Percentiles rank a stretch among this genome's conserved stretches.
phyloP scores from a whole-genome alignment of 1,140 invertebrate genomes.

The Oreohelix idahoensis region DNA sequence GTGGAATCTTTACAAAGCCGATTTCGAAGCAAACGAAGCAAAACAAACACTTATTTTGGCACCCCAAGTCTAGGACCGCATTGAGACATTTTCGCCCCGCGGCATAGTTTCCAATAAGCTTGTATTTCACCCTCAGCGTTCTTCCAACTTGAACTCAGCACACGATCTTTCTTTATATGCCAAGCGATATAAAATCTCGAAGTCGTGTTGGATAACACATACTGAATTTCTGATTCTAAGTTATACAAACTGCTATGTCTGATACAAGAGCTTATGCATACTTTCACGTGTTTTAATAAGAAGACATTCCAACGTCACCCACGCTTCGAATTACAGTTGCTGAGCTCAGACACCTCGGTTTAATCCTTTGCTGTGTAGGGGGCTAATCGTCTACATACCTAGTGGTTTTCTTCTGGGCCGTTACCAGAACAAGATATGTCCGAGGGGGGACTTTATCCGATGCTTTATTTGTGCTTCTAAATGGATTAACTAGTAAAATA shows the following conservation, averaged over 20 bases:
- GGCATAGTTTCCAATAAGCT: background rate
- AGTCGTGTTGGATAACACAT: background rate
- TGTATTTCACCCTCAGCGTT: background rate
- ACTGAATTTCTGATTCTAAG: background rate
- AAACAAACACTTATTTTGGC: background rate
- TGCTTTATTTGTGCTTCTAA: background rate
- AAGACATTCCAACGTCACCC: background rate
- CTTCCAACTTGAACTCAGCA: background rate
- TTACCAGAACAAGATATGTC: background rate
- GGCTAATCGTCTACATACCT: background rate
- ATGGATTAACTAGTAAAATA: background rate
- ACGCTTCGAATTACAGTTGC: background rate
- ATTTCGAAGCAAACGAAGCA: background rate
- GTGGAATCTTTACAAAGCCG: background rate
- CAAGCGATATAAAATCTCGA: background rate
- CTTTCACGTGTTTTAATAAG: background rate
- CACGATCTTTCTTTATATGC: background rate
- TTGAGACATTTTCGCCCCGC: background rate
- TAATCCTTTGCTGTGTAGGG: constrained; percentile 6
- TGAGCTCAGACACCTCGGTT: background rate
- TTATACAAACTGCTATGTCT: background rate
- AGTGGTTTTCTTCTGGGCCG: background rate
- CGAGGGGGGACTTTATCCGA: background rate
- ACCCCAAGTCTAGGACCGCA: background rate
- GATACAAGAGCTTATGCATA: background rate